Evolutionary conservation across 2,113 vertebrate species (phyloP).

Genomic region (rabbit (Oryctolagus cuniculus)): DNA sequence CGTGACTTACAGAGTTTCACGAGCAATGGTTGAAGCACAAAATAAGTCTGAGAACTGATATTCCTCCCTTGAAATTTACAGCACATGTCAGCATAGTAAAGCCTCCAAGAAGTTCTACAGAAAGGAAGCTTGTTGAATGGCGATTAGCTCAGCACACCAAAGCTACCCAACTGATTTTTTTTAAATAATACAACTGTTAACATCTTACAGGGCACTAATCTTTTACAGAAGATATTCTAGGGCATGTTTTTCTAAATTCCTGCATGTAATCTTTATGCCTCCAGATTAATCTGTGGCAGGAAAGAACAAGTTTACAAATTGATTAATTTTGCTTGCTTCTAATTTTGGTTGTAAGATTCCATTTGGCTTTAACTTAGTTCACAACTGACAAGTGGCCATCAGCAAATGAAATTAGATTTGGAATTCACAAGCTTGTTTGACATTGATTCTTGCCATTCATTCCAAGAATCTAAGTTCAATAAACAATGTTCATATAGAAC

Average conservation of each 20-base stretch:
- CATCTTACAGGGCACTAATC: not conserved
- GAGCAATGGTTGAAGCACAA: not conserved
- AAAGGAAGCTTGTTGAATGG: not conserved
- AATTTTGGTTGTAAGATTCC: conserved; percentile 51
- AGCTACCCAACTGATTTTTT: not conserved
- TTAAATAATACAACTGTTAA: not conserved
- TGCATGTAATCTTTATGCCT: conserved; percentile 18
- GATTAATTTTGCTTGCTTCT: conserved; percentile 48
- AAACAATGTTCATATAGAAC: conserved; percentile 3
- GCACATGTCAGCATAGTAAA: not conserved
- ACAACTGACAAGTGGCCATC: not conserved
- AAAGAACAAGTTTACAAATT: conserved; percentile 44
- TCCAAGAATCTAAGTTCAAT: conserved; percentile 23
- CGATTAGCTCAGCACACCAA: not conserved
- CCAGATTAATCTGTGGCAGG: conserved; percentile 43
- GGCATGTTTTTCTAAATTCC: conserved; percentile 21
- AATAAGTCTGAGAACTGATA: not conserved
- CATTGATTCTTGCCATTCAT: not conserved
- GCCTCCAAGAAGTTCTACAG: not conserved
- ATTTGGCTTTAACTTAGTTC: conserved; percentile 38
- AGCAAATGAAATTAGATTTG: conserved; percentile 30
- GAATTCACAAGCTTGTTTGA: conserved; percentile 3
- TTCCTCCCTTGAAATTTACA: not conserved
- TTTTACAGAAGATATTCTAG: conserved; percentile 29
- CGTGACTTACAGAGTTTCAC: not conserved